A percentile compares a stretch with the other conserved stretches of the same genome.
Conservation (phyloP, 2,888 invertebrate genomes). For the Cryptus armator region DNA sequence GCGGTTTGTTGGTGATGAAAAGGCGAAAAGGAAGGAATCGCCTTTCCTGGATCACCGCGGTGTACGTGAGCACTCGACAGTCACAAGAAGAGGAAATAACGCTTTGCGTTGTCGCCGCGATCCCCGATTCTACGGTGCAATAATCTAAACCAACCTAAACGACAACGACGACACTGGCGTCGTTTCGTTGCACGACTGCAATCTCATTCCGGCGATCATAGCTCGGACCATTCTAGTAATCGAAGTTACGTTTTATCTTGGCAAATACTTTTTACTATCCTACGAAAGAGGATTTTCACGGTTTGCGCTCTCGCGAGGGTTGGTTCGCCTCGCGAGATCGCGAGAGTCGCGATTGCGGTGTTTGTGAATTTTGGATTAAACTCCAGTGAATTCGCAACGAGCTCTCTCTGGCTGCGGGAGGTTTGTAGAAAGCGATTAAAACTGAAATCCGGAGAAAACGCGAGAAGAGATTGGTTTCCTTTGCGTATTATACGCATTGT, state of each 20-base stretch:
- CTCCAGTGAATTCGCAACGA: slow-evolving; percentile 28
- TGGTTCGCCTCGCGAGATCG: not conserved
- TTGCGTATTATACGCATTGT: slow-evolving; percentile 10
- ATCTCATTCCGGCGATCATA: slow-evolving; percentile 57
- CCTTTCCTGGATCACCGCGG: not conserved
- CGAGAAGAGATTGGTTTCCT: not conserved
- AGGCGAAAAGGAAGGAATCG: not conserved
- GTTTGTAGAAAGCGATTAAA: slow-evolving; percentile 9
- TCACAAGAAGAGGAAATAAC: slow-evolving; percentile 12
- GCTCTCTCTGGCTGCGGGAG: not conserved
- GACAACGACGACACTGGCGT: slow-evolving; percentile 52
- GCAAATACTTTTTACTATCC: slow-evolving; percentile 49
- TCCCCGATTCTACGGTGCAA: slow-evolving; percentile 48
- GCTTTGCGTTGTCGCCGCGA: slow-evolving; percentile 47
- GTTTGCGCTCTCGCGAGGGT: not conserved
- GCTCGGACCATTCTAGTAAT: slow-evolving; percentile 53
- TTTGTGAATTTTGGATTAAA: slow-evolving; percentile 31
- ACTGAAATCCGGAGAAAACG: not conserved
- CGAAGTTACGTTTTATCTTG: slow-evolving; percentile 60
- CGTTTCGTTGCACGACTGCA: slow-evolving; percentile 12
- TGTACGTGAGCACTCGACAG: slow-evolving; percentile 11
- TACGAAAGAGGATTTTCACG: slow-evolving; percentile 49
- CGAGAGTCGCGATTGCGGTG: not conserved
- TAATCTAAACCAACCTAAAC: slow-evolving; percentile 46
- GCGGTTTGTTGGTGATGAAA: not conserved